phyloP scores from a whole-genome alignment of 2,113 vertebrate species.

The Cygnus atratus region DNA sequence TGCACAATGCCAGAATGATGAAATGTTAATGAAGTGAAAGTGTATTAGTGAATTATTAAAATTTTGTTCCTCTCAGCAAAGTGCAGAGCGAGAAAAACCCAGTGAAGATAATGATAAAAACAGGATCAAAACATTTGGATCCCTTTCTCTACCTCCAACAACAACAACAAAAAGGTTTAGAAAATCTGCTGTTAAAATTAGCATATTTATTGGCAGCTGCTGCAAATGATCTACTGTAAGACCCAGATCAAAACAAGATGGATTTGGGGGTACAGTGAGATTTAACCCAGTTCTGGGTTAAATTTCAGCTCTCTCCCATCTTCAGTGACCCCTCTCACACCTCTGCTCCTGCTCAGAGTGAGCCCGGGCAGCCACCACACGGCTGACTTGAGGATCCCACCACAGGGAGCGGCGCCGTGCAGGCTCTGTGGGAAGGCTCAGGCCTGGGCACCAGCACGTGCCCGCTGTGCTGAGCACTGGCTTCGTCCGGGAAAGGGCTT shows the following conservation, averaged over 20 bases:
- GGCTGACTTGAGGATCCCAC: neutral
- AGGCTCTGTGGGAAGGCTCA: fast-evolving
- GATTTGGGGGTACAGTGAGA: constrained; percentile 7
- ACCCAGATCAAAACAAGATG: constrained; percentile 1
- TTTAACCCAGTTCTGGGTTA: neutral
- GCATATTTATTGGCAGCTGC: constrained; percentile 48
- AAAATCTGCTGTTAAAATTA: constrained; percentile 55
- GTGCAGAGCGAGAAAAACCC: constrained; percentile 35
- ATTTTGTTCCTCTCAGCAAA: constrained; percentile 53
- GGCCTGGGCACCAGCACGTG: neutral
- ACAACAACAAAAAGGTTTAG: constrained; percentile 12
- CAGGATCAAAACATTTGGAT: constrained; percentile 61
- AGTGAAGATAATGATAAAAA: constrained; percentile 51
- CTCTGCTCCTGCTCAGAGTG: neutral
- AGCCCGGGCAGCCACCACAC: neutral
- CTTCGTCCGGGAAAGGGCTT: neutral
- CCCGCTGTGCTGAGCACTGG: neutral
- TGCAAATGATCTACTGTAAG: constrained; percentile 41
- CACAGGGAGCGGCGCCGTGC: neutral
- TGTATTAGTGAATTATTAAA: constrained; percentile 70
- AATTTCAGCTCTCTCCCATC: neutral
- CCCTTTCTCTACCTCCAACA: constrained; percentile 31
- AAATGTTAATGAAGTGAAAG: constrained; percentile 69
- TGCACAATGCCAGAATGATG: constrained; percentile 53
- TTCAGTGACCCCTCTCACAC: neutral